phyloP scores from a whole-genome alignment of 2,888 invertebrate species.

The Leptodirus hochenwartii region DNA sequence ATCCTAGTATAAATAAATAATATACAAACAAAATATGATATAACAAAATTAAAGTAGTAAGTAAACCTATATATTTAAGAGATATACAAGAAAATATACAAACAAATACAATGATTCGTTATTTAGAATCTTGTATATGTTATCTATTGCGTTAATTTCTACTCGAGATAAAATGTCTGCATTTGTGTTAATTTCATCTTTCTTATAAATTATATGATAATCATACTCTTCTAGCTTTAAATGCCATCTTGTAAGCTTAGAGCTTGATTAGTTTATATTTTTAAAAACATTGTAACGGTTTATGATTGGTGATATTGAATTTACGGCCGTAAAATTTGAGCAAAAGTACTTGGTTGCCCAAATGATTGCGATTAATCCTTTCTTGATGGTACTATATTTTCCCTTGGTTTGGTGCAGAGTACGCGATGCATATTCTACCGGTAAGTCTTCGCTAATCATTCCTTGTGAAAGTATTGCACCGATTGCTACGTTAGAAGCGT shows the following conservation, averaged over 20 bases:
- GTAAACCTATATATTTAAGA: no score
- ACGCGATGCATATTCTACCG: slow-evolving; percentile 18
- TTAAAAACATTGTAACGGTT: slow-evolving; percentile 17
- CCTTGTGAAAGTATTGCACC: slow-evolving; percentile 17
- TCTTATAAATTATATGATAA: slow-evolving; percentile 18
- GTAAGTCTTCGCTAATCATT: slow-evolving; percentile 14
- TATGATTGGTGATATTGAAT: slow-evolving; percentile 19
- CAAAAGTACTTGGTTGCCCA: slow-evolving; percentile 16
- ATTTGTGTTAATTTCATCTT: slow-evolving; percentile 16
- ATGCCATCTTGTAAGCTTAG: slow-evolving; percentile 17
- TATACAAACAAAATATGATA: no score
- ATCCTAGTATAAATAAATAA: no score
- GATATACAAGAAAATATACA: no score
- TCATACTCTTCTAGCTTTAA: slow-evolving; percentile 18
- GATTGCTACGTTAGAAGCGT: slow-evolving; percentile 17
- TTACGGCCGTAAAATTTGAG: slow-evolving; percentile 19
- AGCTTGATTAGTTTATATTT: slow-evolving; percentile 17
- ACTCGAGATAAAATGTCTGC: slow-evolving; percentile 17
- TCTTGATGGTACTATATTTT: slow-evolving; percentile 19
- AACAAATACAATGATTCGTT: neutral
- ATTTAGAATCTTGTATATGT: neutral
- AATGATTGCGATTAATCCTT: slow-evolving; percentile 18
- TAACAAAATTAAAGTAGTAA: no score
- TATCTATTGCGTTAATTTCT: no score
- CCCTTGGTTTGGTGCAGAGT: slow-evolving; percentile 16